Conservation (phyloP, 2,888 invertebrate genomes). For the Dermolepida albohirtum region DNA sequence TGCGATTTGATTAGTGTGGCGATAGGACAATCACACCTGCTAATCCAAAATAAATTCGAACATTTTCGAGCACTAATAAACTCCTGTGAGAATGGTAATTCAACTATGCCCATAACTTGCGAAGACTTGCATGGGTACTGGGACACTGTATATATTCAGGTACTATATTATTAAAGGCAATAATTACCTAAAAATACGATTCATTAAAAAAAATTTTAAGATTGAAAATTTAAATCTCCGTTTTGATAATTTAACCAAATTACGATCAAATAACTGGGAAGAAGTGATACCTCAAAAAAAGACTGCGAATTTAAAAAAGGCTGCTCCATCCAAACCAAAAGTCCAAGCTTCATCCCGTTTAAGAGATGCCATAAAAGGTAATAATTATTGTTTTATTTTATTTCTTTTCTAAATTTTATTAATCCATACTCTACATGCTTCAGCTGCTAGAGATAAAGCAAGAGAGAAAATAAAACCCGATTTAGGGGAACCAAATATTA, state of each 20-base stretch:
- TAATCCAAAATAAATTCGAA: conserved; percentile 81
- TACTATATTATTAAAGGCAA: no score
- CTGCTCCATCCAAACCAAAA: conserved; percentile 24
- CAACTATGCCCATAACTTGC: conserved; percentile 70
- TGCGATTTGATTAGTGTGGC: conserved; percentile 75
- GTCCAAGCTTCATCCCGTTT: conserved; percentile 50
- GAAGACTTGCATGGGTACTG: conserved; percentile 88
- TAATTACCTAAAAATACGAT: no score
- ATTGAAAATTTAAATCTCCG: conserved; percentile 75
- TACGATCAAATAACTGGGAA: conserved; percentile 68
- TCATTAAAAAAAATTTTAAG: no score
- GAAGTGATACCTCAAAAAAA: conserved; percentile 62
- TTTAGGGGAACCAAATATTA: conserved; percentile 11
- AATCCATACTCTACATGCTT: no score
- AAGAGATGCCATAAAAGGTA: conserved; percentile 55
- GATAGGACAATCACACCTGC: conserved; percentile 81
- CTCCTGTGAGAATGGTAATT: conserved; percentile 59
- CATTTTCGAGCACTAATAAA: conserved; percentile 77
- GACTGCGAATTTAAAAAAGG: conserved; percentile 48
- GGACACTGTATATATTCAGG: conserved; percentile 86
- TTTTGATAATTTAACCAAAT: conserved; percentile 68
- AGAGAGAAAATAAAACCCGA: conserved; percentile 38
- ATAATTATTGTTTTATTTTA: not conserved
- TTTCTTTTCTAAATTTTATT: no score
- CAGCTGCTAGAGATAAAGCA: conserved; percentile 52